Evolutionary conservation across 1,140 invertebrate genomes (phyloP).

Genomic region (Sitobion miscanthi): DNA sequence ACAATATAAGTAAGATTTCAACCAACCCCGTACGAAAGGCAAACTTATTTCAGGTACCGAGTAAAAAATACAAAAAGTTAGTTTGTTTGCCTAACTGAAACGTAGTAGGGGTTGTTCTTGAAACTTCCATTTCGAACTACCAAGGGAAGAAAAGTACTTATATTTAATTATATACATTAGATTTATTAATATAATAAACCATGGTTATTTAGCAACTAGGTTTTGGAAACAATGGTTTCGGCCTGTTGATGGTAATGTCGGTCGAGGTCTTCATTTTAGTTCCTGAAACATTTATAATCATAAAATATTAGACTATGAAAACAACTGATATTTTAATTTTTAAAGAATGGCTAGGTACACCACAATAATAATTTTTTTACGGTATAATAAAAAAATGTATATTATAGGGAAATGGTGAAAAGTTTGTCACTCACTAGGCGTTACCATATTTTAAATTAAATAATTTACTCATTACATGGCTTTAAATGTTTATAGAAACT

Average conservation of each 20-base stretch:
- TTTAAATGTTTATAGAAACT: background rate
- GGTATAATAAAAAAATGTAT: background rate
- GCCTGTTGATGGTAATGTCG: conserved; percentile 38
- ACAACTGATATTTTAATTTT: background rate
- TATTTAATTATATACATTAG: conserved; percentile 31
- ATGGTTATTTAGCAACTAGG: conserved; percentile 17
- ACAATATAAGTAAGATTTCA: conserved; percentile 18
- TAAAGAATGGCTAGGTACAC: background rate
- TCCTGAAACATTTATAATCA: conserved; percentile 21
- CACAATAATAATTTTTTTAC: background rate
- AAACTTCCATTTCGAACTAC: conserved; percentile 33
- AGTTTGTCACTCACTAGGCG: background rate
- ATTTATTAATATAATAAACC: conserved; percentile 55
- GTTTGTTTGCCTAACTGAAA: conserved; percentile 52
- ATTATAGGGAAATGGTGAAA: background rate
- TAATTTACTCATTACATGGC: background rate
- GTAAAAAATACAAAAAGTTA: conserved; percentile 54
- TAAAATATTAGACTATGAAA: background rate
- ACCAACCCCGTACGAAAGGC: conserved; percentile 52
- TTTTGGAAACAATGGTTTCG: conserved; percentile 42
- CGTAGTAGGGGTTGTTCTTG: conserved; percentile 47
- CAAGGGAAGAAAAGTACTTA: conserved; percentile 21
- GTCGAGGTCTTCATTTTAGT: conserved; percentile 36
- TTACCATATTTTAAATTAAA: background rate
- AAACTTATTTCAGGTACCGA: conserved; percentile 55